Evolutionary conservation across 2,113 vertebrate genomes (phyloP).

Genomic region (Abramis brama): DNA sequence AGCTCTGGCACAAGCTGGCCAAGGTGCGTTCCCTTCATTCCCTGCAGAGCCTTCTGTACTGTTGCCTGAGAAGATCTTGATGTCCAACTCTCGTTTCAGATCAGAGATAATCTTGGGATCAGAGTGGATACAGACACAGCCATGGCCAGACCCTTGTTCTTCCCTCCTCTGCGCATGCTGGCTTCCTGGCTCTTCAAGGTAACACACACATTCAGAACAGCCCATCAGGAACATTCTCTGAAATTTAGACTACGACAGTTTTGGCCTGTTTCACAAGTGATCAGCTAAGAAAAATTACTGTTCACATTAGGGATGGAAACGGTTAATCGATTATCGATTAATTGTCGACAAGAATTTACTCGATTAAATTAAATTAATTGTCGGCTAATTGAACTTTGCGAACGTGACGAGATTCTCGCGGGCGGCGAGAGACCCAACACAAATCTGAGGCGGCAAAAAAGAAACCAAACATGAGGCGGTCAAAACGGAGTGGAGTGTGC

Average conservation of each 20-base stretch:
- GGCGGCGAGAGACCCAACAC: no score
- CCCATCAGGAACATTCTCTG: not conserved
- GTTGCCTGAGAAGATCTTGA: not conserved
- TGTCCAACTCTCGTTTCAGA: conserved; percentile 70
- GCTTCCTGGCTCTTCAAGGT: conserved; percentile 98
- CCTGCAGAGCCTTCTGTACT: not conserved
- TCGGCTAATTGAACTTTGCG: no score
- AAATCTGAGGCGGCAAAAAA: no score
- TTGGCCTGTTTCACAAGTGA: not conserved
- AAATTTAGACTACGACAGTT: not conserved
- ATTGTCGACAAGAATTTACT: no score
- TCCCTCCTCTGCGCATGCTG: conserved; percentile 96
- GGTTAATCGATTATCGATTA: no score
- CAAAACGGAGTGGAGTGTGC: no score
- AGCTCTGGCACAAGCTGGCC: conserved; percentile 95
- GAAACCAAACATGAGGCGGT: no score
- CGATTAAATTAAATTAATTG: no score
- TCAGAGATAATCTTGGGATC: conserved; percentile 95
- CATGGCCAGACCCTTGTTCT: conserved; percentile 86
- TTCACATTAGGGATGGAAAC: no score
- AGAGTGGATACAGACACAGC: conserved; percentile 93
- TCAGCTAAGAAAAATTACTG: not conserved
- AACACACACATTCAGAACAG: conserved; percentile 20
- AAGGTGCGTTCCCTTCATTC: conserved; percentile 78
- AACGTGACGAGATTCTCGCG: no score